Conservation (phyloP, 2,113 vertebrate species). For the Beaufortia kweichowensis region DNA sequence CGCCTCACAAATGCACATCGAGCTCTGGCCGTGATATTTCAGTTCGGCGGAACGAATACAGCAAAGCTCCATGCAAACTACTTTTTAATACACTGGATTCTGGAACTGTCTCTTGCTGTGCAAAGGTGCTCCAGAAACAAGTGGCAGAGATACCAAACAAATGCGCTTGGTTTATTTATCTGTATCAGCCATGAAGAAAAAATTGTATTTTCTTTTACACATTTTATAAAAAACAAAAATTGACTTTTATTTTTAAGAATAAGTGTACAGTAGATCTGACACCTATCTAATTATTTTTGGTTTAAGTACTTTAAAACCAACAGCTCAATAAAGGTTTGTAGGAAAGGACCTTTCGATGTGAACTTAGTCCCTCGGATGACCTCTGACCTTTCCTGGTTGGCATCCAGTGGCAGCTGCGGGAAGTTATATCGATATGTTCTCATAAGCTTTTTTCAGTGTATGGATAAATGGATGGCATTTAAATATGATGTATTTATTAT, state of each 20-base stretch:
- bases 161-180: conserved; percentile 4
- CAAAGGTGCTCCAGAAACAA: conserved; percentile 48
- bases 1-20: conserved; percentile 74
- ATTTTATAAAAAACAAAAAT: neutral
- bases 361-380: neutral
- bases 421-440: neutral
- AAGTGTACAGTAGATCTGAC: neutral
- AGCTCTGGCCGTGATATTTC: conserved; percentile 65
- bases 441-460: neutral
- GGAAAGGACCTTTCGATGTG: neutral
- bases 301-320: neutral
- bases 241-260: neutral
- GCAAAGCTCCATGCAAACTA: conserved; percentile 62
- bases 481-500: no score
- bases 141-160: conserved; percentile 34
- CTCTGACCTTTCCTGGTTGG: neutral
- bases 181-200: neutral
- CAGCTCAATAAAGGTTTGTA: neutral
- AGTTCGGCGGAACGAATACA: conserved; percentile 65
- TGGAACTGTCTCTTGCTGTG: conserved; percentile 48
- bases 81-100: conserved; percentile 47
- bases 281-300: neutral
- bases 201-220: neutral
- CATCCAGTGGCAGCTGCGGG: neutral
- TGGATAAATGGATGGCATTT: neutral